A percentile compares a stretch with the other conserved stretches of the same genome.
Evolutionary conservation across 1,140 invertebrate species (phyloP).

Genomic region (Microplitis demolitor): DNA sequence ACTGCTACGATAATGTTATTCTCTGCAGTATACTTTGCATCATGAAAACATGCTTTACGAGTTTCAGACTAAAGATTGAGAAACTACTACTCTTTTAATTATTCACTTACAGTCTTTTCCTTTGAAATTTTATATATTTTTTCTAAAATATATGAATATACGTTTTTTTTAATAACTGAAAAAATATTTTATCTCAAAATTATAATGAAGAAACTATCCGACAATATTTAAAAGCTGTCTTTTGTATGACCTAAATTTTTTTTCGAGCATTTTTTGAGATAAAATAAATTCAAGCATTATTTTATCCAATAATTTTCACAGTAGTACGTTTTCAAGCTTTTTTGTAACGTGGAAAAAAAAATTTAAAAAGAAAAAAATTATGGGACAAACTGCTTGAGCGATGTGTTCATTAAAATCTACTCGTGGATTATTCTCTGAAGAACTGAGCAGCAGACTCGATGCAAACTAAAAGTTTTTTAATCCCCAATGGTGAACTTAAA

Average conservation of each 20-base stretch:
- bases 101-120: background rate
- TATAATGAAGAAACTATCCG: background rate
- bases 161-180: background rate
- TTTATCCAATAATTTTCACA: constrained; percentile 1
- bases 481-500: background rate
- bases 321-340: background rate
- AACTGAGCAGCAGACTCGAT: background rate
- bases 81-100: constrained; percentile 6
- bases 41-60: constrained; percentile 4
- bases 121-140: background rate
- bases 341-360: background rate
- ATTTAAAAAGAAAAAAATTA: background rate
- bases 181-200: background rate
- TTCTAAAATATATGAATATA: background rate
- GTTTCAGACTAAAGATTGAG: background rate
- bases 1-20: constrained; percentile 6
- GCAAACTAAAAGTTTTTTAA: background rate
- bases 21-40: constrained; percentile 11
- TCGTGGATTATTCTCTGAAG: background rate
- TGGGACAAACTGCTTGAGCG: background rate
- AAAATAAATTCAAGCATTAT: background rate
- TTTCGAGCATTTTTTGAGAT: constrained; percentile 5
- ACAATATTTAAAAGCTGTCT: too few relatives aligned
- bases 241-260: constrained; percentile 12
- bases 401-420: constrained; percentile 7